A percentile compares a stretch with the other conserved stretches of the same genome.
Evolutionary conservation across 2,797 vertebrate genomes (phyloP).

Genomic region (Enteromius thamalakanensis): DNA sequence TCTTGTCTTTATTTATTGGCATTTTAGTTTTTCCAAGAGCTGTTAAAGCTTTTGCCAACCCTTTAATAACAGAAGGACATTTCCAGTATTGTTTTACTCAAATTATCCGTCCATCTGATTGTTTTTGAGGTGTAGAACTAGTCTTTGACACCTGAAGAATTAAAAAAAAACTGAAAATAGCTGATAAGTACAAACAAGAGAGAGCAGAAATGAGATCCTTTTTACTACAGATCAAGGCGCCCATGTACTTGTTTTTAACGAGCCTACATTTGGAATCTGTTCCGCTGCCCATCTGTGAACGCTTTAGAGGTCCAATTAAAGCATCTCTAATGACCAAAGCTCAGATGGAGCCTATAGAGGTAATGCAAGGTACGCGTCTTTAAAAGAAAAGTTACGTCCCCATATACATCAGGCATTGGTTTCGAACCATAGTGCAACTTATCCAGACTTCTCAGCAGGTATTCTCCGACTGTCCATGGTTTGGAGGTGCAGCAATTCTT

Average conservation of each 20-base stretch:
- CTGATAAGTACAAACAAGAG: slow-evolving; percentile 1
- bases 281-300: slow-evolving; percentile 59
- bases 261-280: slow-evolving; percentile 53
- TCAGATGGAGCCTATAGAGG: slow-evolving; percentile 53
- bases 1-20: background rate
- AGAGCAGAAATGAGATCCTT: slow-evolving; percentile 16
- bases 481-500: background rate
- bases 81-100: slow-evolving; percentile 7
- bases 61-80: background rate
- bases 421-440: background rate
- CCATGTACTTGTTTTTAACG: slow-evolving; percentile 53
- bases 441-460: slow-evolving; percentile 9
- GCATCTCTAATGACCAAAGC: slow-evolving; percentile 60
- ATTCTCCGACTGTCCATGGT: background rate
- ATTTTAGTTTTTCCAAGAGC: background rate
- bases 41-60: background rate
- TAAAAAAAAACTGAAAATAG: background rate
- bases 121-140: background rate
- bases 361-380: slow-evolving; percentile 47
- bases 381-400: slow-evolving; percentile 40
- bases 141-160: background rate
- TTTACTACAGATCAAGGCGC: slow-evolving; percentile 42
- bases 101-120: background rate
- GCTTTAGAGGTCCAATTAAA: slow-evolving; percentile 61
- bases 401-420: slow-evolving; percentile 37